These are phyloP conservation scores for Cotesia vestalis DNA, from an alignment of 1,140 invertebrate genomes.

Conservation along the genomic window DNA sequence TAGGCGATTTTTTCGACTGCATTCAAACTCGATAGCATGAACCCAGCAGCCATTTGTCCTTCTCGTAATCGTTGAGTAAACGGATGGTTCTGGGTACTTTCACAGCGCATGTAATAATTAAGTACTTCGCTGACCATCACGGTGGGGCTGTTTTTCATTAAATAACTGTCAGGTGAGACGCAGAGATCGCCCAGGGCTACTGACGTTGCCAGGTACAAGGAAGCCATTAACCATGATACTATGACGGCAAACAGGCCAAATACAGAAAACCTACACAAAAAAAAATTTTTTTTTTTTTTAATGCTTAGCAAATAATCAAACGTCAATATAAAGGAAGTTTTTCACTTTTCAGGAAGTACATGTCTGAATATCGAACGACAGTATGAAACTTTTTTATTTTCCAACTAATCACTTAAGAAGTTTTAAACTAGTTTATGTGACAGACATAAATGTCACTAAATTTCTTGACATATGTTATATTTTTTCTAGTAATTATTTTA, in stretches of 20 bases:
- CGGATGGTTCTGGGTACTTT: conserved; percentile 78
- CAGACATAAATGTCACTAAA: too few relatives aligned
- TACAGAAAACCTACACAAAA: conserved; percentile 74
- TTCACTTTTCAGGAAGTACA: too few relatives aligned
- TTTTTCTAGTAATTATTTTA: too few relatives aligned
- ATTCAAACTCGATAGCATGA: conserved; percentile 74
- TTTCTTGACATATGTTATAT: too few relatives aligned
- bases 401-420: too few relatives aligned
- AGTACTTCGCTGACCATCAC: conserved; percentile 71
- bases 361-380: too few relatives aligned
- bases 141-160: conserved; percentile 52
- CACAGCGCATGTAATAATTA: conserved; percentile 85
- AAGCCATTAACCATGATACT: conserved; percentile 87
- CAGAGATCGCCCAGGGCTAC: conserved; percentile 84
- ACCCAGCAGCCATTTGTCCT: conserved; percentile 76
- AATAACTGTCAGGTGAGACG: conserved; percentile 74
- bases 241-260: conserved; percentile 90
- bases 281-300: conserved; percentile 6
- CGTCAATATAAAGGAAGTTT: too few relatives aligned
- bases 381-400: too few relatives aligned
- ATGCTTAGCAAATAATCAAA: neutral
- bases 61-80: conserved; percentile 80
- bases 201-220: conserved; percentile 80
- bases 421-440: too few relatives aligned
- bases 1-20: conserved; percentile 71